Conservation (phyloP, 2,888 invertebrate species). For the Meloe dianella region DNA sequence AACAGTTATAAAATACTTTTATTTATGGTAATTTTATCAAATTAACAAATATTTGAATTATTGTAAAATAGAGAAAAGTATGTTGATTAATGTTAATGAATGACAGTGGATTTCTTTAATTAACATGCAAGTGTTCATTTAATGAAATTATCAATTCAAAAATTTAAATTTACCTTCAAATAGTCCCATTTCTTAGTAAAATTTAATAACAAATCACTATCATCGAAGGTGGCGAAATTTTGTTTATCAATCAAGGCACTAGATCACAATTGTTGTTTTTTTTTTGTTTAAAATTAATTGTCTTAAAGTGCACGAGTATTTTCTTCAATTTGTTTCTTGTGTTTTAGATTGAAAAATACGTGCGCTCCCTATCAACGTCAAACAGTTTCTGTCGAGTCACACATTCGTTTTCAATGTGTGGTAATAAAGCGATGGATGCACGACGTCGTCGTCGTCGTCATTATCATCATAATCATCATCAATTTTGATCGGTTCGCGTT, state of each 20-base stretch:
- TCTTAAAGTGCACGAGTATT: neutral
- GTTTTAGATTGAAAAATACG: neutral
- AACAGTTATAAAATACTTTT: neutral
- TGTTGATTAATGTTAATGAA: too few relatives aligned
- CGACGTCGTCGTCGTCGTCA: neutral
- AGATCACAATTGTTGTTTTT: conserved; percentile 17
- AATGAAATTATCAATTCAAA: neutral
- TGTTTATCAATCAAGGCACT: conserved; percentile 1
- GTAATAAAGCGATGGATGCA: neutral
- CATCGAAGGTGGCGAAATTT: conserved; percentile 3
- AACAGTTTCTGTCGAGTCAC: conserved; percentile 3
- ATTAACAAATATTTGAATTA: too few relatives aligned
- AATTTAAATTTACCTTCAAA: conserved; percentile 49
- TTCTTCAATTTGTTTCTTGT: too few relatives aligned
- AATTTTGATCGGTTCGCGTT: too few relatives aligned
- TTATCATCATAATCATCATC: neutral
- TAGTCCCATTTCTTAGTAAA: conserved; percentile 50
- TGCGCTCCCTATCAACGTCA: neutral
- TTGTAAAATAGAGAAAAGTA: too few relatives aligned
- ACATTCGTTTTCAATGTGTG: neutral
- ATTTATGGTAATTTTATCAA: neutral
- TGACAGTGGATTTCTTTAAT: too few relatives aligned
- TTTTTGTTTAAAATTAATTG: neutral
- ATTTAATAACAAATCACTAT: neutral
- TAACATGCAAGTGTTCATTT: neutral